A percentile compares a stretch with the other conserved stretches of the same genome.
These are phyloP conservation scores for Lytechinus variegatus DNA, from an alignment of 35 echinoderm and acorn worm species.

Conservation along the genomic window DNA sequence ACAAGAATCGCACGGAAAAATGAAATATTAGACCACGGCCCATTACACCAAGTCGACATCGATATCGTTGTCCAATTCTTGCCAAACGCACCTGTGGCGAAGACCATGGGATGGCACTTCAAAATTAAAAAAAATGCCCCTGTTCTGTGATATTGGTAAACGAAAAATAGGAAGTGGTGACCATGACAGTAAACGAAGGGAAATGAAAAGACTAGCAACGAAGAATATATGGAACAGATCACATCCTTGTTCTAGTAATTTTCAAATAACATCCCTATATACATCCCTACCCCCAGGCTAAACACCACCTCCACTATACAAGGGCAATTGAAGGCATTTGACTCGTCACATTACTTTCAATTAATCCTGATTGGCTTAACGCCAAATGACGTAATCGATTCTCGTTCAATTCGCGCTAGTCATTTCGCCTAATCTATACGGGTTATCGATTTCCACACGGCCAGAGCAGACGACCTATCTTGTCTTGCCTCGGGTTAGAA, in stretches of 20 bases:
- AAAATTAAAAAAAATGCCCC: neutral
- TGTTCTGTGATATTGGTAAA: neutral
- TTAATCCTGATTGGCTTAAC: conserved; percentile 43
- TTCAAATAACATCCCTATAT: neutral
- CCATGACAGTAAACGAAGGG: neutral
- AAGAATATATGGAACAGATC: neutral
- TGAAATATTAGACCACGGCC: neutral
- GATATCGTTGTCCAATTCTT: neutral
- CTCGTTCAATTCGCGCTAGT: conserved; percentile 15
- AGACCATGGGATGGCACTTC: neutral
- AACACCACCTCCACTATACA: neutral
- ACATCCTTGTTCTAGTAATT: neutral
- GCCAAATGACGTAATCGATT: conserved; percentile 42
- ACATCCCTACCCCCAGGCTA: neutral
- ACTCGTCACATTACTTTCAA: neutral
- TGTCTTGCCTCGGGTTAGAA: neutral
- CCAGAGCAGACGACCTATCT: neutral
- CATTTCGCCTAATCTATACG: conserved; percentile 10
- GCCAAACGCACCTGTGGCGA: neutral
- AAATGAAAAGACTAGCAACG: neutral
- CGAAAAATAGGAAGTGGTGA: neutral
- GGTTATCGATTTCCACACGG: conserved; percentile 18
- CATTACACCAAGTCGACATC: neutral
- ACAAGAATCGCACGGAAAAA: conserved; percentile 3
- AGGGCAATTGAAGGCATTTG: neutral